Percentiles rank a stretch among this genome's conserved stretches.
phyloP scores from a whole-genome alignment of 2,888 invertebrate species.

The Leucania comma region DNA sequence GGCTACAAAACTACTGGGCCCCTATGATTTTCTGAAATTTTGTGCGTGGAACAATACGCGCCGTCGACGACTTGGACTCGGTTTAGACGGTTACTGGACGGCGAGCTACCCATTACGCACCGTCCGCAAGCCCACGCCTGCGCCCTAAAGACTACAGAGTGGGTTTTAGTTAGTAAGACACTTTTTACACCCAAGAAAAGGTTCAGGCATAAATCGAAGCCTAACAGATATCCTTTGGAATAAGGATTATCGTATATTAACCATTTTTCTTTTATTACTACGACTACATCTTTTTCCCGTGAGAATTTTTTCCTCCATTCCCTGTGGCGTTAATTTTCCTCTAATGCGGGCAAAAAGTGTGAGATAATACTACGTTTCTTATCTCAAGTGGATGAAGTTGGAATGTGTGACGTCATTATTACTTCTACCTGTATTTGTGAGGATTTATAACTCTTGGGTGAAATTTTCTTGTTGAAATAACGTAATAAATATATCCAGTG shows the following conservation, averaged over 20 bases:
- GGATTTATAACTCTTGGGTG: conserved; percentile 15
- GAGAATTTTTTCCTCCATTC: conserved; percentile 47
- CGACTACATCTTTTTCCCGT: conserved; percentile 6
- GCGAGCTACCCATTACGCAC: no score
- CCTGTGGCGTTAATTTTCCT: conserved; percentile 56
- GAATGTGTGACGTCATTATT: conserved; percentile 49
- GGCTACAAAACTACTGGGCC: no score
- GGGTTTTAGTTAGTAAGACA: no score
- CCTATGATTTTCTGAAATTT: no score
- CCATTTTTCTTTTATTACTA: conserved; percentile 19
- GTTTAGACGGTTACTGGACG: no score
- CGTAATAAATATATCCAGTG: neutral
- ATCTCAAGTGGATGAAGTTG: conserved; percentile 38
- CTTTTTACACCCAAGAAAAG: no score
- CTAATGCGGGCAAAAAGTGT: conserved; percentile 64
- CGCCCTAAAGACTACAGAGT: no score
- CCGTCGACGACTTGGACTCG: no score
- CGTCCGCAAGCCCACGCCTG: no score
- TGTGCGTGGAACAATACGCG: no score
- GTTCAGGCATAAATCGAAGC: no score
- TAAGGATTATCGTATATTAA: neutral
- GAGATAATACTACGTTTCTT: conserved; percentile 57
- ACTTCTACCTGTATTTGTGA: conserved; percentile 43
- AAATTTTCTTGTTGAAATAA: neutral
- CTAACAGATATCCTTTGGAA: no score